phyloP scores from a whole-genome alignment of 2,888 invertebrate genomes.

The Tetragnatha montana region DNA sequence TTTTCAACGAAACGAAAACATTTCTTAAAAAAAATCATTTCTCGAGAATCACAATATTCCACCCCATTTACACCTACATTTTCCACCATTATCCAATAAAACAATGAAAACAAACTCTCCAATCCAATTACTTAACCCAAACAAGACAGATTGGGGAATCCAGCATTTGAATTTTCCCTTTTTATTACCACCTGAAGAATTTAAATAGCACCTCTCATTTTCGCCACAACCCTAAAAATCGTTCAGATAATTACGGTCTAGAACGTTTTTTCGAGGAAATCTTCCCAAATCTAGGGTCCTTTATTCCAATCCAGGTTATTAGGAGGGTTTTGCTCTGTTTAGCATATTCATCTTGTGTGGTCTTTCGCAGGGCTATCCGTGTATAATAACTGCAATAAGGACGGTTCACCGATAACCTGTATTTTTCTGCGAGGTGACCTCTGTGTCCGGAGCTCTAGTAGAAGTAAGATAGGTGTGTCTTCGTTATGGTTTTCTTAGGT shows the following conservation, averaged over 20 bases:
- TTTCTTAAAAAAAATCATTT: too few relatives aligned
- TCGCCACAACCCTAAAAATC: not conserved
- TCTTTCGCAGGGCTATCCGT: not conserved
- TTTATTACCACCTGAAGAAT: not conserved
- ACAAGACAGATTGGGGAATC: too few relatives aligned
- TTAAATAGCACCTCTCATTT: not conserved
- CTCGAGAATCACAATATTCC: too few relatives aligned
- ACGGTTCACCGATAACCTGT: not conserved
- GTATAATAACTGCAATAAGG: not conserved
- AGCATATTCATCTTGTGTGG: slow-evolving; percentile 7
- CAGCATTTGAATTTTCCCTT: not conserved
- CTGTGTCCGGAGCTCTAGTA: not conserved
- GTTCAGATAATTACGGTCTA: not conserved
- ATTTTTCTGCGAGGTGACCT: not conserved
- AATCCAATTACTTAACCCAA: too few relatives aligned
- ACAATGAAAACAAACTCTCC: too few relatives aligned
- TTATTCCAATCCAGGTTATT: not conserved
- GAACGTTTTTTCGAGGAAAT: not conserved
- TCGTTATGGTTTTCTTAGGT: too few relatives aligned
- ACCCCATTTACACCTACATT: too few relatives aligned
- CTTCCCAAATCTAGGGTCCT: not conserved
- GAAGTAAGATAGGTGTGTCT: too few relatives aligned
- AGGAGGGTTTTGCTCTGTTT: not conserved
- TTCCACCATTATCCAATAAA: too few relatives aligned
- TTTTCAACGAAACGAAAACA: too few relatives aligned